Base-by-base conservation (phyloP, 1,140 invertebrate genomes). In the Adelges cooleyi region DNA sequence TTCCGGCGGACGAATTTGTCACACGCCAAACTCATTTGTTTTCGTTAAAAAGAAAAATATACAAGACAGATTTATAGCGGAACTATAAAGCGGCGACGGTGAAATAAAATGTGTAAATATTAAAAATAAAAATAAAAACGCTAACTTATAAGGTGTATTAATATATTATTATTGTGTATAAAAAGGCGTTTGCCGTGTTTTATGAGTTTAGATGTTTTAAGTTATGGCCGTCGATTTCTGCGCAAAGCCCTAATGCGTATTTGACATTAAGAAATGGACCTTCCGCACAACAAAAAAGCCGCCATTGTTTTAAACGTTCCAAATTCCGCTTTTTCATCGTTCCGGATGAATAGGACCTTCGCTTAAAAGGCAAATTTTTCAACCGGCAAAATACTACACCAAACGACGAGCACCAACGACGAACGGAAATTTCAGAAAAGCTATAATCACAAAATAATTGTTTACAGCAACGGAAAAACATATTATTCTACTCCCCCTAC, bases 361-460 rank as follows among this genome's bases (percentile, higher is more conserved):
- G 53, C 53, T 59, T 59, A 59, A 59, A 59, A 59, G 38, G 53
- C 53, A 59, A 59, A 59, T 59, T 59, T 59, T 59, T 59, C 53
- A 59, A 44, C 38, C 23, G 36, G 44, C 38, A 59, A 59, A 42
- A 59, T 23, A 59, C 40, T 42, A 22, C 53, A 59, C n/a, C n/a
- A n/a, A n/a, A 42, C 53, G 27, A 10, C 3, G 53, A 17, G 33
- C 40, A 59, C 40, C 22, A 18, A 59, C n/a, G 42, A 59, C 23
- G 38, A 59, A 59, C 53, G 22, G 38, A 59, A 42, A 42, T n/a
- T 38, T 8, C 6, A 38, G 13, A 38, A 38, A 38, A 38, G 13
- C 13, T 8, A 38, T 8, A 38, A 38, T 38, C 6, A 6, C 13
- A 38, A 44, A 59, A 27, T 44, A 44, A 59, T 40, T 59, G n/a